Percentiles rank a stretch among this genome's conserved stretches.
Conservation (phyloP, 53 echinoderm and acorn worm species). For the Apostichopus leukothele region DNA sequence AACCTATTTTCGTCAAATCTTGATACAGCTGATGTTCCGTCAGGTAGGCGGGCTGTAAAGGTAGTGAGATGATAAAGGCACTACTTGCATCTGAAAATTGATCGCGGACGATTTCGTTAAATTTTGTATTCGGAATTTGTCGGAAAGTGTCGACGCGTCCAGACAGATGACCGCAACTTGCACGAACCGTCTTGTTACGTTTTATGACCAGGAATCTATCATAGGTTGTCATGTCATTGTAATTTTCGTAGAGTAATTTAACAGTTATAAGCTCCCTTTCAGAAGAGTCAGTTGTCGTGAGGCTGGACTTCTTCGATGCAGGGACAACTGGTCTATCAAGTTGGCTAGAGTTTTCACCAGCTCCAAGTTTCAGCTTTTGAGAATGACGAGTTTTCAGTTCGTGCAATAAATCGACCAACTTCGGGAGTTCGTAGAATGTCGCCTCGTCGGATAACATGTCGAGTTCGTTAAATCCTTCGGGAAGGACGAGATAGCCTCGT, state of each 20-base stretch:
- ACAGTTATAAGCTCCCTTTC: conserved; percentile 17
- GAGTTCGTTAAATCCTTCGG: conserved; percentile 81
- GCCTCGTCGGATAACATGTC: conserved; percentile 93
- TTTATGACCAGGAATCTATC: conserved; percentile 37
- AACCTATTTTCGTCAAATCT: conserved; percentile 41
- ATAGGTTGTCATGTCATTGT: conserved; percentile 27
- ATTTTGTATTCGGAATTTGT: conserved; percentile 30
- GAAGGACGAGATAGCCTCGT: conserved; percentile 72
- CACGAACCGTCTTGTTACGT: conserved; percentile 31
- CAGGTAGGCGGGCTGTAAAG: conserved; percentile 17
- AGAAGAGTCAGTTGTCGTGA: not conserved
- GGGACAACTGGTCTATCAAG: not conserved
- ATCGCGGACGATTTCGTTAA: not conserved
- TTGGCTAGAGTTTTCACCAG: not conserved
- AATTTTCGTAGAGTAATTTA: conserved; percentile 34
- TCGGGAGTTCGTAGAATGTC: conserved; percentile 85
- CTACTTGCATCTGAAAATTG: conserved; percentile 32
- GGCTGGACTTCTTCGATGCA: not conserved
- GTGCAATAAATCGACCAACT: conserved; percentile 73
- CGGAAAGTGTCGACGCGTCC: conserved; percentile 44
- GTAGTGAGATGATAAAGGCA: conserved; percentile 32
- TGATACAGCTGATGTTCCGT: conserved; percentile 46
- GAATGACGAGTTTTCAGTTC: conserved; percentile 38
- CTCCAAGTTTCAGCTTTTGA: conserved; percentile 1
- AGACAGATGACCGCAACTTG: conserved; percentile 22